A percentile compares a stretch with the other conserved stretches of the same genome.
These are phyloP conservation scores for Popillia japonica DNA, from an alignment of 1,140 invertebrate genomes.

Conservation along the genomic window DNA sequence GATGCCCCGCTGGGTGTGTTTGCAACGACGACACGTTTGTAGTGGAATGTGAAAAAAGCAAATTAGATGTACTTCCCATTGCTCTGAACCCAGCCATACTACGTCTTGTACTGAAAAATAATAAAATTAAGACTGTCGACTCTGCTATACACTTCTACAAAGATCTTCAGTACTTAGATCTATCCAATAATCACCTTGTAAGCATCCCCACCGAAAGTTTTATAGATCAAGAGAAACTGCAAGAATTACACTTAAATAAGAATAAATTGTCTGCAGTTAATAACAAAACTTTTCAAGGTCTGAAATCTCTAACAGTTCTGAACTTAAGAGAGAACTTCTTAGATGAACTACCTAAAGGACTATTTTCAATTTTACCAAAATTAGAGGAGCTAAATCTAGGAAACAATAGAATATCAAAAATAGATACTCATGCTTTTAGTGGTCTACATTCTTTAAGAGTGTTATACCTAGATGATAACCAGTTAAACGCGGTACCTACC, in stretches of 20 bases:
- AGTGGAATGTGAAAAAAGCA: constrained; percentile 85
- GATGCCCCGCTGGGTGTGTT: constrained; percentile 80
- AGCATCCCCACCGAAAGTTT: constrained; percentile 82
- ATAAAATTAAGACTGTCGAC: constrained; percentile 86
- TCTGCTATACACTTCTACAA: constrained; percentile 87
- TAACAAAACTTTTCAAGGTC: constrained; percentile 80
- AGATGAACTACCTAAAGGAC: constrained; percentile 75
- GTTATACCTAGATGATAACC: constrained; percentile 86
- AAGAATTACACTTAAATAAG: constrained; percentile 82
- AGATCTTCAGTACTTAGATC: constrained; percentile 82
- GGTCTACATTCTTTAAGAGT: constrained; percentile 78
- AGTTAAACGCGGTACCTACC: constrained; percentile 77
- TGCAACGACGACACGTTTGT: constrained; percentile 89
- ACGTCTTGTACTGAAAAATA: constrained; percentile 82
- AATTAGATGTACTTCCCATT: constrained; percentile 88
- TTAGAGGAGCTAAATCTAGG: constrained; percentile 88
- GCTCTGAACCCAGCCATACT: constrained; percentile 89
- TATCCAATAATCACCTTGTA: constrained; percentile 84
- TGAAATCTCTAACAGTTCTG: constrained; percentile 79
- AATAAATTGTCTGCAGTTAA: constrained; percentile 84
- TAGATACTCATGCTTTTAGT: constrained; percentile 81
- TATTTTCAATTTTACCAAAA: constrained; percentile 78
- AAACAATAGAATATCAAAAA: constrained; percentile 82
- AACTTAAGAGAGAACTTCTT: constrained; percentile 85
- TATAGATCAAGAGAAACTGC: constrained; percentile 78